These are phyloP conservation scores for rabbit (Oryctolagus cuniculus) DNA, from an alignment of 2,113 vertebrate species.

Conservation along the genomic window DNA sequence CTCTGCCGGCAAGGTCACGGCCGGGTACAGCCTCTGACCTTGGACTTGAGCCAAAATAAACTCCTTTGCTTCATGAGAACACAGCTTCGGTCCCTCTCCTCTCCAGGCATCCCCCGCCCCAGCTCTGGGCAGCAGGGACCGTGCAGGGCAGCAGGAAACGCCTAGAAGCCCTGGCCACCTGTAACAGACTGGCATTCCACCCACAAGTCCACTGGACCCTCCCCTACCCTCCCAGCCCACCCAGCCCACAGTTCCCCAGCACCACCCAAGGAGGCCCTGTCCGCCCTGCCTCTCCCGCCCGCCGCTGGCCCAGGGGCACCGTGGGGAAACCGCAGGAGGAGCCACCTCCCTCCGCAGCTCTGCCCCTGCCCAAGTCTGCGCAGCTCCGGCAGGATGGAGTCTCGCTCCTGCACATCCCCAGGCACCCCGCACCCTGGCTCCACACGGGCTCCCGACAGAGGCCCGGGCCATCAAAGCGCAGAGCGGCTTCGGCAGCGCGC, in stretches of 20 bases:
- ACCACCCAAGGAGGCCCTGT: fast-evolving
- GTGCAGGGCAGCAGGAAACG: neutral
- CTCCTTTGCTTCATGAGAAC: neutral
- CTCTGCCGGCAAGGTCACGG: neutral
- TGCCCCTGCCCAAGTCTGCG: neutral
- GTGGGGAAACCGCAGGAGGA: neutral
- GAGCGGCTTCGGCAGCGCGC: neutral
- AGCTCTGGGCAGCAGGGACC: neutral
- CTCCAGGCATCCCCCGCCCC: neutral
- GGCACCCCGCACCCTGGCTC: neutral
- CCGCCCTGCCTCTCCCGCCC: neutral
- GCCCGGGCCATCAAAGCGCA: neutral
- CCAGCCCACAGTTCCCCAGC: neutral
- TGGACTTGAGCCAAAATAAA: neutral
- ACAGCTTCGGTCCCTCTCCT: neutral
- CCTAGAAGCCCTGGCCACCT: neutral
- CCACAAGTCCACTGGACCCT: neutral
- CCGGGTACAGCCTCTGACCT: neutral
- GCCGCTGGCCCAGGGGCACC: neutral
- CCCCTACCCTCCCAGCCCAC: neutral
- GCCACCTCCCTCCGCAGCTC: neutral
- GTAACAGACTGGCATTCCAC: neutral
- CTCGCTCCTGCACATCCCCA: neutral
- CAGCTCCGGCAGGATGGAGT: neutral
- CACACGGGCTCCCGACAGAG: neutral